Evolutionary conservation across 2,113 vertebrate genomes (phyloP), one percentile per base, ranked within the genome.

Genomic region (Speoplatyrhinus poulsoni): DNA sequence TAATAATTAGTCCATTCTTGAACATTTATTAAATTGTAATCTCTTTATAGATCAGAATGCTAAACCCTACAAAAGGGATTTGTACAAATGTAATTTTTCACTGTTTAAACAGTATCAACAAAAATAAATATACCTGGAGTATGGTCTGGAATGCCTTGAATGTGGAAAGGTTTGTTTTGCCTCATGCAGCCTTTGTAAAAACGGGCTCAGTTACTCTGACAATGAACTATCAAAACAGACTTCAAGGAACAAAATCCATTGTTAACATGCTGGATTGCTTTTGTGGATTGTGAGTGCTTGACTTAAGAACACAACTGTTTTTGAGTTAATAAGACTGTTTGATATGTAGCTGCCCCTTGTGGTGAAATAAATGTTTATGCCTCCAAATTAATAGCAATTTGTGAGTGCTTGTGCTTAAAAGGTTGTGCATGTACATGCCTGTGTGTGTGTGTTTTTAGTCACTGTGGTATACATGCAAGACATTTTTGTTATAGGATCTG

Each of bases 1-100:
- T 72, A 63, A 78, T 70, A 19, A 81, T 68, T 36, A 1, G 56
- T 48, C 12, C 49, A 52, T 52, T 15, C 49, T 15, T 52, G 36
- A 41, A 41, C 36, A 41, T 41, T 7, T 6, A 1, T 41, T 26
- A 26, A 26, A 26, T 26, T 26, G 26, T 26, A 26, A 26, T 26
- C 26, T 26, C 26, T 26, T 26, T 26, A 26, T 26, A 26, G 26
- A 26, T 26, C 26, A 26, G 26, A 26, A 26, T 26, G 26, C 26
- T 26, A 26, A 26, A 26, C 26, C 26, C 26, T 26, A 26, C 26
- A 26, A 26, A 26, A 26, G 26, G 26, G 26, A 26, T 26, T 26
- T 26, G 26, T 26, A 26, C 26, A 2, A 26, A 26, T 26, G 26
- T 26, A 1, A 26, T 26, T 26, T 26, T 26, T 26, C 26, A 26